These are phyloP conservation scores for Pseudochromis fuscus DNA, from an alignment of 2,797 vertebrate species.

Conservation along the genomic window DNA sequence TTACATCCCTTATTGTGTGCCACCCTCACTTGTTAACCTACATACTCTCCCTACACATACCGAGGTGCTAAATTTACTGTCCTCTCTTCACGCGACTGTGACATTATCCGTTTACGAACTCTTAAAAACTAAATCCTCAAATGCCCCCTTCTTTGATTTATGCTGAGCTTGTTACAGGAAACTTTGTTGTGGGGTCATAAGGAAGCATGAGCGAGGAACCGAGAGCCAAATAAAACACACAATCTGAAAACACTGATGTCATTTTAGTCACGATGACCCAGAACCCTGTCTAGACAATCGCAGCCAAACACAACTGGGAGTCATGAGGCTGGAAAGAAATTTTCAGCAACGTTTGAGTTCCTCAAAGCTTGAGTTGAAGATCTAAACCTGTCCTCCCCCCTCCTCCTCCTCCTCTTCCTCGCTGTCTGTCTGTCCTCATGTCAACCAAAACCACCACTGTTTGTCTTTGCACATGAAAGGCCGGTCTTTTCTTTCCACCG, in stretches of 20 bases:
- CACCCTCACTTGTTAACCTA: constrained; percentile 41
- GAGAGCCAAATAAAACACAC: constrained; percentile 73
- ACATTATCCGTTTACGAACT: constrained; percentile 45
- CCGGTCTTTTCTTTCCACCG: constrained; percentile 64
- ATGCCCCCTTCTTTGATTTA: constrained; percentile 32
- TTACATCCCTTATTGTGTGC: constrained; percentile 14
- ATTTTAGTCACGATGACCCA: constrained; percentile 68
- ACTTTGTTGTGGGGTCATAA: constrained; percentile 75
- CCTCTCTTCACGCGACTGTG: constrained; percentile 24
- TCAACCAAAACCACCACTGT: constrained; percentile 69
- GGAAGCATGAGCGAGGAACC: constrained; percentile 52
- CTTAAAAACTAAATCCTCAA: constrained; percentile 48
- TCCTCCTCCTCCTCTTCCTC: constrained; percentile 18
- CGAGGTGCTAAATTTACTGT: constrained; percentile 29
- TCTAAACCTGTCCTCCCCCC: too few species aligned
- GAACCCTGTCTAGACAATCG: constrained; percentile 62
- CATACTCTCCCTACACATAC: constrained; percentile 20
- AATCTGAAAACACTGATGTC: constrained; percentile 71
- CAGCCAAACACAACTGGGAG: constrained; percentile 65
- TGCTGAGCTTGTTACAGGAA: constrained; percentile 36
- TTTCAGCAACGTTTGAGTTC: constrained; percentile 62
- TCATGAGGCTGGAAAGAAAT: constrained; percentile 62
- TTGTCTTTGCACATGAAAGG: constrained; percentile 68
- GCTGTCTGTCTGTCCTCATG: constrained; percentile 41
- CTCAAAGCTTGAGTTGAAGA: constrained; percentile 50